Conservation (phyloP, 2,888 invertebrate species). For the Amaurobius ferox region DNA sequence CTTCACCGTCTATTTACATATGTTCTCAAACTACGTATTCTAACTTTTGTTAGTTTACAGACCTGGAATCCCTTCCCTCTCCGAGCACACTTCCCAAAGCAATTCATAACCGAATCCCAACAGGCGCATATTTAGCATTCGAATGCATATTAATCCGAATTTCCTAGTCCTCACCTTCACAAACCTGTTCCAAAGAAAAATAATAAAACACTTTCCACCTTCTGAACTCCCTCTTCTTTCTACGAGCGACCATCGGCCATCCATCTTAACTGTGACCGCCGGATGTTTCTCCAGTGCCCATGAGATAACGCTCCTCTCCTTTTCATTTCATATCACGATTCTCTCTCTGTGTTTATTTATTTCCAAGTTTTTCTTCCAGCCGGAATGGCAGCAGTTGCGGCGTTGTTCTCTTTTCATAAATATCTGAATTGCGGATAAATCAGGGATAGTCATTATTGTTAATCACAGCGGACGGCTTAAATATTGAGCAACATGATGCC, state of each 20-base stretch:
- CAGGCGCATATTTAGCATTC: not conserved
- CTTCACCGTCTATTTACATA: too few species aligned
- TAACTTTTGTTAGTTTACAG: too few species aligned
- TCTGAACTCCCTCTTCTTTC: not conserved
- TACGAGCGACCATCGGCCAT: slow-evolving; percentile 42
- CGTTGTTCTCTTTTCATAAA: slow-evolving; percentile 42
- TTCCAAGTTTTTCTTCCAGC: not conserved
- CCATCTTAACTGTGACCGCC: slow-evolving; percentile 51
- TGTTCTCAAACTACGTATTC: too few species aligned
- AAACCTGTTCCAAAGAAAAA: slow-evolving; percentile 39
- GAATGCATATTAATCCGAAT: not conserved
- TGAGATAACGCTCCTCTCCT: slow-evolving; percentile 26
- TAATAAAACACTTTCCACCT: not conserved
- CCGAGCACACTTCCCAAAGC: not conserved
- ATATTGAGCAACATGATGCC: slow-evolving; percentile 54
- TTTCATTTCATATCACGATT: slow-evolving; percentile 56
- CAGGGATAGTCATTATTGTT: slow-evolving; percentile 63
- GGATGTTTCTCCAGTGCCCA: slow-evolving; percentile 21
- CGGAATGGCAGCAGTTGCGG: slow-evolving; percentile 19
- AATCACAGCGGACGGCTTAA: slow-evolving; percentile 63
- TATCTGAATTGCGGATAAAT: slow-evolving; percentile 58
- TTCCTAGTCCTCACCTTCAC: not conserved
- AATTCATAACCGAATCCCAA: not conserved
- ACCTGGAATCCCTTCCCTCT: too few species aligned
- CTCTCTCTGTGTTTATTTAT: slow-evolving; percentile 15